Evolutionary conservation across 1,140 invertebrate species (phyloP), one percentile per base, ranked within the genome.

Genomic region (Euwallacea similis): DNA sequence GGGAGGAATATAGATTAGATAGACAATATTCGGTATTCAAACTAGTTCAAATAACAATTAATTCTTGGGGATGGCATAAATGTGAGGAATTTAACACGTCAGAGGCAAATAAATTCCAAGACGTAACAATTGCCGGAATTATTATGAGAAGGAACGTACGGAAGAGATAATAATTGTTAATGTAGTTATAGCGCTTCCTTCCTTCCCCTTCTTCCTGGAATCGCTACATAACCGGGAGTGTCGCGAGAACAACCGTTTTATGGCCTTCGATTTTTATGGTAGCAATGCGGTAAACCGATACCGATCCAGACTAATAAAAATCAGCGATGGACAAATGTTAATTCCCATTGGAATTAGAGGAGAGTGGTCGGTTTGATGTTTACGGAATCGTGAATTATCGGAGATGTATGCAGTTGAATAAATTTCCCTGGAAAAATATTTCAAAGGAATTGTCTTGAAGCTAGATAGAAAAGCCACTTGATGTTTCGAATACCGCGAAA

Each of bases 131-230:
- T 58, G 42, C 69, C 41, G 42, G 61, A 70, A 64, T 70, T 63
- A 70, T 69, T 64, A 70, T 62, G 69, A 62, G 43, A 69, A 42
- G 55, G 61, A 64, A 58, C 69, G 59, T 64, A 70, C 61, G 50
- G 69, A 70, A 64, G 61, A 65, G 69, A 70, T 70, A 70, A 70
- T 70, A 70, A 70, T 70, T 70, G 69, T 64, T 70, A 70, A 70
- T 33, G 21, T 33, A 33, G 21, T 33, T 33, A 33, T 33, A 33
- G 21, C 21, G 21, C 21, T 33, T 70, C 61, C 69, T 58, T 64
- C 61, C 69, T 46, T 64, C 64, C 47, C 50, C 62, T 58, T 59
- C 61, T 64, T 70, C 61, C 59, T 64, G 60, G 62, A 64, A 70
- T 58, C 21, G 21, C 21, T 33, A 33, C 21, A 33, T 33, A 33